Base-by-base conservation (phyloP, 2,888 invertebrate species). In the Drosophila flavopinicola region DNA sequence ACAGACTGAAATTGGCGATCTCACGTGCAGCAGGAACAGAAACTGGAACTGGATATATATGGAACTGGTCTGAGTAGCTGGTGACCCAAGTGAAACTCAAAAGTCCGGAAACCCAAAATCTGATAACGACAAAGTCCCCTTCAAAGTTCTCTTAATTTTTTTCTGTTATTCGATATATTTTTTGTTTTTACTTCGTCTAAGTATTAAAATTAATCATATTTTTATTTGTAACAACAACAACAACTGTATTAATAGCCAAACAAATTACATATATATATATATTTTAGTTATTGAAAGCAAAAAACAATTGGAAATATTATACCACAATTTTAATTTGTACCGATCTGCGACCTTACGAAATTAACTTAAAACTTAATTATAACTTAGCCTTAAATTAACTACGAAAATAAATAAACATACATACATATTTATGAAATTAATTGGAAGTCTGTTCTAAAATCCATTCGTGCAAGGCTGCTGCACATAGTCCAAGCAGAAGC, bases 381-480 rank as follows among this genome's bases (percentile, higher is more conserved):
- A 76, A 61, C 13, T 54, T 73, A 85, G 63, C 54, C 69, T 64
- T 80, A 85, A 69, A 57, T 66, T 68, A 83, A 63, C 56, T 76
- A 79, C 69, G 75, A 80, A 64, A 80, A 78, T 85, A 86, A 79
- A 79, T 85, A 76, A 71, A 79, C 27, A 23, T 23, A 23, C 15
- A 61, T 59, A 69, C 47, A 76, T 85, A 82, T 79, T 82, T 79
- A 82, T 86, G 80, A 71, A 57, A 63, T 44, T 9, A 56, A 54
- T 13, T 4, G 6, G 9, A 33, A 15, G 0, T 9, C 15, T 13
- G 7, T 1, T n/a, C 11, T 58, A 89, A 54, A 75, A 89, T 0
- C 90, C 90, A 82, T 94, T 95, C 7, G 95, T 95, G 88, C 96
- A 96, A 0, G 96, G 96, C 83, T 96, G 96, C 86, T 96, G 96